Evolutionary conservation across 2,113 vertebrate species (phyloP), one percentile per base, ranked within the genome.

Genomic region (Tylochromis polylepis): DNA sequence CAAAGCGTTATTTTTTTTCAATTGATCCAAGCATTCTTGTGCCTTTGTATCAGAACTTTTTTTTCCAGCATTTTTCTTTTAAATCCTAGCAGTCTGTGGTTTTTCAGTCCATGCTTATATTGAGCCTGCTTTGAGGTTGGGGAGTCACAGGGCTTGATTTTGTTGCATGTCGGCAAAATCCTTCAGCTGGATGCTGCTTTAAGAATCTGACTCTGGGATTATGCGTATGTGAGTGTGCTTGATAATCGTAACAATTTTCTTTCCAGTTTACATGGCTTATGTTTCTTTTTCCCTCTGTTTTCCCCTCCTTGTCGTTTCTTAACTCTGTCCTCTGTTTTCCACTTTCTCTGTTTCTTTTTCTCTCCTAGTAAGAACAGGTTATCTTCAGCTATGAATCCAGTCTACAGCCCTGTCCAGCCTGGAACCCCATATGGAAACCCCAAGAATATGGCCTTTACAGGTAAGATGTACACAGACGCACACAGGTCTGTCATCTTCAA

Each of bases 401-500:
- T 99, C 96, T 99, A 99, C 96, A 99, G 98, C 97, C 98, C 98
- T 65, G 98, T 99, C 92, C 99, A 99, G 93, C 98, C 98, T 88
- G 98, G 98, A 95, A 97, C 98, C 94, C 98, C 98, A 59, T 99
- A 99, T 0, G 98, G 98, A 95, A 99, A 99, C 95, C 97, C 97
- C 46, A 99, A 99, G 96, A 99, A 98, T 95, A 98, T 99, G 98
- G 97, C 99, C 16, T 99, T 99, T 10, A 95, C 98, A 96, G 98
- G 98, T 99, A 95, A 93, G 75, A 70, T 38, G 34, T 16, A 18
- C 6, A 2, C 27, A 53, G 36, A 38, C 18, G 53, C 43, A n/a
- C 46, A 31, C n/a, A 72, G 41, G 41, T 27, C 15, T 29, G 12
- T 31, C 11, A 5, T 22, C 46, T 29, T 55, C 9, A 24, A 7